These are phyloP conservation scores for Acropora yongei DNA, from an alignment of 64 coral and sea anemone genomes.

Conservation along the genomic window DNA sequence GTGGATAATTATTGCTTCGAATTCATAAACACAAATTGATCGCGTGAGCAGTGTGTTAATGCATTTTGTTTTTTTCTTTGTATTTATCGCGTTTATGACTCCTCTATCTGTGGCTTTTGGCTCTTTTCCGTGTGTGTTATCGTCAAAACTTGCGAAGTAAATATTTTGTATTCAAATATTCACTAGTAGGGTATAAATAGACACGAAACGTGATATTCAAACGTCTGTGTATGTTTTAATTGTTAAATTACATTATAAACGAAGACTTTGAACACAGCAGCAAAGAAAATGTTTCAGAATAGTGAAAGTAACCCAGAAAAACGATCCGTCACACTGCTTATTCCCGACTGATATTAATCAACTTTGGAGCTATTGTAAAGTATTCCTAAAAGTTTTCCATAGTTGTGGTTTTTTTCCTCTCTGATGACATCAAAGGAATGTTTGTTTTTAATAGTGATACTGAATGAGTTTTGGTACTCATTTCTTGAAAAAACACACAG, in stretches of 20 bases:
- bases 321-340: neutral
- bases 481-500: neutral
- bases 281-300: neutral
- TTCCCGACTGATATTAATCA: neutral
- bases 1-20: neutral
- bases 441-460: conserved; percentile 32
- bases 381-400: neutral
- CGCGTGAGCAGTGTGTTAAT: neutral
- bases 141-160: neutral
- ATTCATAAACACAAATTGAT: neutral
- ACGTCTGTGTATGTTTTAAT: no score
- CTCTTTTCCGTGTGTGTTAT: neutral
- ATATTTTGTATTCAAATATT: conserved; percentile 8
- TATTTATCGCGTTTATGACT: neutral
- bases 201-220: neutral
- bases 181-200: neutral
- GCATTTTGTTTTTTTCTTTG: neutral
- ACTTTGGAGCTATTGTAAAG: neutral
- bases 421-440: neutral
- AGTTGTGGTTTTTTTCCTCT: neutral
- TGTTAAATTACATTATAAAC: no score
- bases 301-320: neutral
- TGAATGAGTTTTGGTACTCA: conserved; percentile 24
- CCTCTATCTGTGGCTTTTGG: neutral
- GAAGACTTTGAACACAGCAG: neutral